phyloP scores from a whole-genome alignment of 2,888 invertebrate genomes.

The Malthinus flaveolus region DNA sequence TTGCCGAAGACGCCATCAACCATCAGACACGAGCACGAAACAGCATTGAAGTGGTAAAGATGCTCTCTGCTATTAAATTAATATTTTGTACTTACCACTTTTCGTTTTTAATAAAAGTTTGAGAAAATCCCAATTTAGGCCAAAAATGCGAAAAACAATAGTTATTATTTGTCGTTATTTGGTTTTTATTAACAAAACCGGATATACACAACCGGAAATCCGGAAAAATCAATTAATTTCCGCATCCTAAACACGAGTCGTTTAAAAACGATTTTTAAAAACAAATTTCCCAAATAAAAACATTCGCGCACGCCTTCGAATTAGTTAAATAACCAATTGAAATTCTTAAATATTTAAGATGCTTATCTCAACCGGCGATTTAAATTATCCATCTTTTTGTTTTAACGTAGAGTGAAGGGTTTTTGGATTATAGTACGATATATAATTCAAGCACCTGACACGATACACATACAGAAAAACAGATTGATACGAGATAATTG shows the following conservation, averaged over 20 bases:
- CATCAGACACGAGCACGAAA: no score
- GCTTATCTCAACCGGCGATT: slow-evolving; percentile 33
- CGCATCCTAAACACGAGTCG: slow-evolving; percentile 17
- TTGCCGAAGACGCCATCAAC: no score
- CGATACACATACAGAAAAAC: slow-evolving; percentile 3
- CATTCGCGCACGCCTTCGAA: slow-evolving; percentile 13
- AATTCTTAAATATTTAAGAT: slow-evolving; percentile 20
- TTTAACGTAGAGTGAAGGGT: slow-evolving; percentile 10
- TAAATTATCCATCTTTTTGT: slow-evolving; percentile 38
- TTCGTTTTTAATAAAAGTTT: no score
- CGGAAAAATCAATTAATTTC: slow-evolving; percentile 19
- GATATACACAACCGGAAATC: slow-evolving; percentile 23
- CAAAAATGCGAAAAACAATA: no score
- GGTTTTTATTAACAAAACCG: no score
- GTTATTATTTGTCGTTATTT: no score
- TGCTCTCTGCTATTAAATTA: no score
- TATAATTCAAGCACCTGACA: slow-evolving; percentile 30
- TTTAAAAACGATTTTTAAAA: slow-evolving; percentile 5
- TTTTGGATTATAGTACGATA: no score
- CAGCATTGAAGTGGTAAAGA: no score
- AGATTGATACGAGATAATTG: slow-evolving; percentile 37
- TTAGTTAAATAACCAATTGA: slow-evolving; percentile 13
- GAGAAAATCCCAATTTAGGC: no score
- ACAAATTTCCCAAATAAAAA: slow-evolving; percentile 15
- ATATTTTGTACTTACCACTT: no score